phyloP scores from a whole-genome alignment of 1,140 invertebrate species.

The Drosophila biarmipes region DNA sequence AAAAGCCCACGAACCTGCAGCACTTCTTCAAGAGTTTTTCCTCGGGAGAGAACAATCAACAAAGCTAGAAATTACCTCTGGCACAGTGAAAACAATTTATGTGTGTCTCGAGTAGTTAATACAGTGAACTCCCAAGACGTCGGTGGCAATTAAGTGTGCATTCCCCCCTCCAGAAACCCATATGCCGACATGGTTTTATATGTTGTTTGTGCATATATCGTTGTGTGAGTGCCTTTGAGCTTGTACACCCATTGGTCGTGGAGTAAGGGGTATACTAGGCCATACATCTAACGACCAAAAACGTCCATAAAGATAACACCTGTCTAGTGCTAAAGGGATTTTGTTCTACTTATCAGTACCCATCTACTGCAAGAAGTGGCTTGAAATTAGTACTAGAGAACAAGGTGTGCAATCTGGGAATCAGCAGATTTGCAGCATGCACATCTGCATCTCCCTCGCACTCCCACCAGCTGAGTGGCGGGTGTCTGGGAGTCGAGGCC shows the following conservation, averaged over 20 bases:
- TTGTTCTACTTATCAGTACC: too few relatives aligned
- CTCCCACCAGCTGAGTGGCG: too few relatives aligned
- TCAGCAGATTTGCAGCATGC: too few relatives aligned
- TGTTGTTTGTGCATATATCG: conserved; percentile 3
- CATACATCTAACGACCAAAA: too few relatives aligned
- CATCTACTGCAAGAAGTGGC: too few relatives aligned
- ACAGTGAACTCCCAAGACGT: conserved; percentile 31
- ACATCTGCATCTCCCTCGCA: too few relatives aligned
- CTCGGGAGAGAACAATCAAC: neutral
- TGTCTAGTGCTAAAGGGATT: too few relatives aligned
- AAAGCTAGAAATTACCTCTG: conserved; percentile 18
- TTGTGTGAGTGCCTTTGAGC: conserved; percentile 7
- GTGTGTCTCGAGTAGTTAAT: conserved; percentile 25
- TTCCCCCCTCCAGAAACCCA: neutral
- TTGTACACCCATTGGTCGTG: neutral
- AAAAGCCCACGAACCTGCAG: conserved; percentile 26
- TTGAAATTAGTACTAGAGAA: too few relatives aligned
- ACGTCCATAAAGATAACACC: too few relatives aligned
- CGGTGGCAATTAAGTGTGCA: conserved; percentile 55
- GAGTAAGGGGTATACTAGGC: too few relatives aligned
- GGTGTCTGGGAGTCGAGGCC: too few relatives aligned
- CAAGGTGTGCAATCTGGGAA: too few relatives aligned
- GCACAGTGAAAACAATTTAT: conserved; percentile 37
- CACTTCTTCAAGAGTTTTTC: conserved; percentile 29
- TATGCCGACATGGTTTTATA: neutral